phyloP scores from a whole-genome alignment of 1,140 invertebrate genomes.

The Plodia interpunctella region DNA sequence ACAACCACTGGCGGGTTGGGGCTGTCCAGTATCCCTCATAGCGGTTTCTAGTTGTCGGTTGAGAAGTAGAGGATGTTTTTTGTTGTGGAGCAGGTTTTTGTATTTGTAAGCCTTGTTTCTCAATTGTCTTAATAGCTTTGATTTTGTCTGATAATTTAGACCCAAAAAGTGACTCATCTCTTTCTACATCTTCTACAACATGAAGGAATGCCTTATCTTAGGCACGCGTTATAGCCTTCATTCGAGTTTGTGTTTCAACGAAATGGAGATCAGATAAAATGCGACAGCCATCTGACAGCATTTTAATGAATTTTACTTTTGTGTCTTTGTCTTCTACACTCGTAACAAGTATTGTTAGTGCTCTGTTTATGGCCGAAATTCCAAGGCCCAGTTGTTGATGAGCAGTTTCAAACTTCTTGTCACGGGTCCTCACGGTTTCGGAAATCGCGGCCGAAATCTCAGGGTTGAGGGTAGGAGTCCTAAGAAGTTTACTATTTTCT shows the following conservation, averaged over 20 bases:
- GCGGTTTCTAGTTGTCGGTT: neutral
- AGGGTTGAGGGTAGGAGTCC: constrained; percentile 9
- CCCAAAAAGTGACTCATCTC: constrained; percentile 10
- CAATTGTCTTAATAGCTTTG: constrained; percentile 6
- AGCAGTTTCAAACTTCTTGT: neutral
- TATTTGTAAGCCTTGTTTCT: constrained; percentile 15
- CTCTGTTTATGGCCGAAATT: constrained; percentile 11
- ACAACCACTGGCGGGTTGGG: constrained; percentile 22
- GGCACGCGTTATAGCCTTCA: constrained; percentile 3
- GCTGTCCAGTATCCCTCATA: constrained; percentile 28
- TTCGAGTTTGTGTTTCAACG: constrained; percentile 6
- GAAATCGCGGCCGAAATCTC: constrained; percentile 13
- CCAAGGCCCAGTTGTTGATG: constrained; percentile 9
- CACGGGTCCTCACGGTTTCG: constrained; percentile 1
- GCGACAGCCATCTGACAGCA: neutral
- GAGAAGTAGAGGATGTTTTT: constrained; percentile 1
- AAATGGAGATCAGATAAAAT: constrained; percentile 5
- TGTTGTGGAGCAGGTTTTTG: constrained; percentile 14
- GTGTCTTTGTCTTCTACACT: neutral
- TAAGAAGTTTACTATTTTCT: constrained; percentile 7
- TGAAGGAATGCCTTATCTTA: constrained; percentile 9
- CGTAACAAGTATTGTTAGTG: neutral
- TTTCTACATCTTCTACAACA: neutral
- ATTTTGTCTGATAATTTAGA: constrained; percentile 12
- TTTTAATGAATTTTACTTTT: constrained; percentile 4